Percentiles rank a stretch among this genome's conserved stretches.
Evolutionary conservation across 2,113 vertebrate genomes (phyloP).

Genomic region (Ceyx cyanopectus): DNA sequence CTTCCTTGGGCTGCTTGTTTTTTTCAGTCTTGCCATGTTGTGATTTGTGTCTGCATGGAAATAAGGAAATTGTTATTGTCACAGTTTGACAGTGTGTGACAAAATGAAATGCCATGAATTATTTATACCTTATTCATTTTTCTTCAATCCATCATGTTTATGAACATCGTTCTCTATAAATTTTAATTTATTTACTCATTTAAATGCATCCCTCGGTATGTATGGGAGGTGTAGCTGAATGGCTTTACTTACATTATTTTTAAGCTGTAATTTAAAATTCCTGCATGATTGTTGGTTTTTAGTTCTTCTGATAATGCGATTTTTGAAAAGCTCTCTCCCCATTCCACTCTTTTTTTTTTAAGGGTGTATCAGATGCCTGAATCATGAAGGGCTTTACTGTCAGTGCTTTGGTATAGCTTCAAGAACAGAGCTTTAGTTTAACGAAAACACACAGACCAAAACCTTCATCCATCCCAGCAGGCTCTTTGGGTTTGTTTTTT

Average conservation of each 20-base stretch:
- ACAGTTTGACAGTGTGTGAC: conserved; percentile 38
- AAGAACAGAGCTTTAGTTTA: background rate
- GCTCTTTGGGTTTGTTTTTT: background rate
- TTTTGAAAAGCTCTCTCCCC: background rate
- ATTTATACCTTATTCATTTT: conserved; percentile 47
- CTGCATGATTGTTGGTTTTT: background rate
- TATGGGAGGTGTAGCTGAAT: background rate
- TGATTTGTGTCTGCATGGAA: conserved; percentile 32
- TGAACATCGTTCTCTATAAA: conserved; percentile 19
- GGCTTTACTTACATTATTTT: background rate
- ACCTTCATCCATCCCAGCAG: background rate
- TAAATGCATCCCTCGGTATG: background rate
- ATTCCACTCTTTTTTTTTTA: background rate
- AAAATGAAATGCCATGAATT: conserved; percentile 52
- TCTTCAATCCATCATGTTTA: conserved; percentile 21
- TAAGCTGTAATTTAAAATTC: background rate
- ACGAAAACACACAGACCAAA: conserved; percentile 13
- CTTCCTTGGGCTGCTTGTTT: background rate
- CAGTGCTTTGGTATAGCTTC: conserved; percentile 5
- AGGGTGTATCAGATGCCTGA: background rate
- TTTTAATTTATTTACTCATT: conserved; percentile 42
- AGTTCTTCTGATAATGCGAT: background rate
- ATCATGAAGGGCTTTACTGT: conserved; percentile 9
- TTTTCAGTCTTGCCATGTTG: conserved; percentile 22
- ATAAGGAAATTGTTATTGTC: conserved; percentile 47